Evolutionary conservation across 2,113 vertebrate species (phyloP), one percentile per base, ranked within the genome.

Genomic region (Geococcyx californianus): DNA sequence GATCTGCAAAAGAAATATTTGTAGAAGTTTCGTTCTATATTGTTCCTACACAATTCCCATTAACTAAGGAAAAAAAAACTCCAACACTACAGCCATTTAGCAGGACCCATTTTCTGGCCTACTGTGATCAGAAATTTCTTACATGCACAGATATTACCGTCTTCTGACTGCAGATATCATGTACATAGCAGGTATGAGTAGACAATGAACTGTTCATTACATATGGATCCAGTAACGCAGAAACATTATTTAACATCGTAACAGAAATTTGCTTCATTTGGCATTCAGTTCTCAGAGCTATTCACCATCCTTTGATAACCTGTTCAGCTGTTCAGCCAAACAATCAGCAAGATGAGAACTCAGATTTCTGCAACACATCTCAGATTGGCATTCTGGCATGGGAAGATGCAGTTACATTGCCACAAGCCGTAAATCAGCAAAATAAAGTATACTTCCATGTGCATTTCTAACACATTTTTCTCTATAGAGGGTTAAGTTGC

Each of bases 351-450:
- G 44, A 13, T 0, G 13, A 87, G 23, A 29, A 4, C 36, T 34
- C 34, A 28, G 74, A 44, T 29, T 38, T 7, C 66, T 64, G 63
- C 62, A 67, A 10, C 42, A 2, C 44, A 34, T 68, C n/a, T 86
- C 47, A 3, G 1, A 0, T 3, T 49, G 80, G 21, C 0, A 0
- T 28, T 38, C 26, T 63, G 74, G 87, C 81, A 79, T 0, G 0
- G 2, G 1, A 73, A 38, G 72, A 38, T 47, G 66, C 38, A 84
- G 31, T 33, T 9, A 45, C 66, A 13, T 5, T 8, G 19, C 75
- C 36, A 11, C 51, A n/a, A 74, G 75, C 72, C 6, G 5, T 60
- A 38, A 17, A 55, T 13, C 36, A 34, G 16, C 44, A 47, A 20
- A 44, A 8, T 6, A 75, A 75, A 4, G 2, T 38, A 11, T 2